A percentile compares a stretch with the other conserved stretches of the same genome.
Evolutionary conservation across 2,113 vertebrate species (phyloP).

Genomic region (Trochalopteron elliotii): DNA sequence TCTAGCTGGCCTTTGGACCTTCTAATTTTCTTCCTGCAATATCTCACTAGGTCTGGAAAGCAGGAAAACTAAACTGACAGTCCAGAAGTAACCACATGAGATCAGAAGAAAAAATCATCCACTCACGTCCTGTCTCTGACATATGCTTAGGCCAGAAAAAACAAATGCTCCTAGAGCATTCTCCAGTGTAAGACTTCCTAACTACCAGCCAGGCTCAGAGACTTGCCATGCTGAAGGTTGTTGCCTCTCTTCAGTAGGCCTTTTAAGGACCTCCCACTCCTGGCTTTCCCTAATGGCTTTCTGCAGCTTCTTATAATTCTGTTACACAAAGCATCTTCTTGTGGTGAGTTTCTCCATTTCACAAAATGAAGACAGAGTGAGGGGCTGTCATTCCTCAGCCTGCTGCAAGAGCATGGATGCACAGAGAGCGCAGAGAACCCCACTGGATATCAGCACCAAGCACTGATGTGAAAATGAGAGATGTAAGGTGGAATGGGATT

Average conservation of each 20-base stretch:
- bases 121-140: not conserved
- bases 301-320: not conserved
- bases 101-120: not conserved
- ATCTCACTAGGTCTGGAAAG: not conserved
- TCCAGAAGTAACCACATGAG: not conserved
- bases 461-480: not conserved
- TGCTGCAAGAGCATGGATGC: not conserved
- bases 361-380: not conserved
- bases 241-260: not conserved
- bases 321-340: fast-evolving
- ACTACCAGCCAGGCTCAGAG: not conserved
- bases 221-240: not conserved
- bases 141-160: not conserved
- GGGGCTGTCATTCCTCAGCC: not conserved
- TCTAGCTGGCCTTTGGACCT: not conserved
- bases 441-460: not conserved
- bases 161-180: not conserved
- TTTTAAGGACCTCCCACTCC: not conserved
- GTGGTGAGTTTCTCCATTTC: not conserved
- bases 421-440: not conserved
- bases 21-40: not conserved
- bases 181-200: not conserved
- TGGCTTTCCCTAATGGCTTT: not conserved
- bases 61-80: not conserved
- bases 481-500: not conserved